These are phyloP conservation scores for Euzetes globulus DNA, from an alignment of 2,888 invertebrate species.

Conservation along the genomic window DNA sequence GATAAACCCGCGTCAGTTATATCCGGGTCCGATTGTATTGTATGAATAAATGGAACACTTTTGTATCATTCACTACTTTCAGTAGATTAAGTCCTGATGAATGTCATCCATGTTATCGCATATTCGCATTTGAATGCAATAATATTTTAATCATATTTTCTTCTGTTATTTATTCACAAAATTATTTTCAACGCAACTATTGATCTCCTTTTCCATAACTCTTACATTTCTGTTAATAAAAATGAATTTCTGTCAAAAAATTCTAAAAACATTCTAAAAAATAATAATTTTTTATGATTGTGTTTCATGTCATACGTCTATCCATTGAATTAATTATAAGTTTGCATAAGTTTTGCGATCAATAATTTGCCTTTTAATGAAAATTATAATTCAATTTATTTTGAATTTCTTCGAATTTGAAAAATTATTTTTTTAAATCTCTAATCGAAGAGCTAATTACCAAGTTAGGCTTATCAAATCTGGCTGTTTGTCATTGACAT, in stretches of 20 bases:
- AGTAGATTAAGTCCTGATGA: slow-evolving; percentile 9
- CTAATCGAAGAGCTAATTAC: too few species aligned
- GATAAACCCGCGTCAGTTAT: not conserved
- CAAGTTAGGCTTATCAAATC: too few species aligned
- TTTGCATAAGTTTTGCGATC: too few species aligned
- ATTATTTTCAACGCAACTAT: not conserved
- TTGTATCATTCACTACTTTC: slow-evolving; percentile 3
- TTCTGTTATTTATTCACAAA: not conserved
- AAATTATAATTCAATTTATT: too few species aligned
- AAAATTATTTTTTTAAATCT: too few species aligned
- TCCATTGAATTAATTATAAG: too few species aligned
- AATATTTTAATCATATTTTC: not conserved
- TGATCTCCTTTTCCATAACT: not conserved
- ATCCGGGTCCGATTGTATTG: not conserved
- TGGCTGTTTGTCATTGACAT: too few species aligned
- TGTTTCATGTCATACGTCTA: too few species aligned
- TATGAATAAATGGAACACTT: not conserved
- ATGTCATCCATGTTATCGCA: slow-evolving; percentile 5
- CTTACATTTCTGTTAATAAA: not conserved
- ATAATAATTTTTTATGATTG: too few species aligned
- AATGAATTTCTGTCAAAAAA: not conserved
- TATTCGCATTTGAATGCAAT: slow-evolving; percentile 11
- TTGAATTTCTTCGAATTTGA: too few species aligned
- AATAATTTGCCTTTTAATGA: too few species aligned
- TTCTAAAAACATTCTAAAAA: too few species aligned